phyloP scores from a whole-genome alignment of 2,797 vertebrate genomes.

The Manis javanica region DNA sequence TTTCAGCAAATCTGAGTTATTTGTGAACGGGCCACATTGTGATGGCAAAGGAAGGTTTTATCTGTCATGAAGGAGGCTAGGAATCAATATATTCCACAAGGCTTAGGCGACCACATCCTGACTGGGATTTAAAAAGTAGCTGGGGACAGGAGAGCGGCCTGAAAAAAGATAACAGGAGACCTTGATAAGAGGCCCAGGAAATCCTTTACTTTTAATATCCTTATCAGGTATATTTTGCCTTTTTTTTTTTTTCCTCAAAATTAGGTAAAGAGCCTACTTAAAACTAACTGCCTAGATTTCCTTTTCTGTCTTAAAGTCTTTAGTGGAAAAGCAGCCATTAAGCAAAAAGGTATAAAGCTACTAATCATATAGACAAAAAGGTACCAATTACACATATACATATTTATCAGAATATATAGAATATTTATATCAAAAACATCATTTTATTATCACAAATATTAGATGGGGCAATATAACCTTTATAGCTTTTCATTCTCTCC shows the following conservation, averaged over 20 bases:
- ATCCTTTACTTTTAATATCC: background rate
- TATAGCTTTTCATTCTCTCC: background rate
- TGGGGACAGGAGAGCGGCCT: background rate
- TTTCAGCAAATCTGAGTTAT: conserved; percentile 11
- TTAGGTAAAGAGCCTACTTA: background rate
- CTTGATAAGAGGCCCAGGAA: background rate
- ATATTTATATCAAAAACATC: background rate
- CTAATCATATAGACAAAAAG: background rate
- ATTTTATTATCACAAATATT: background rate
- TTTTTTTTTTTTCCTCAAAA: background rate
- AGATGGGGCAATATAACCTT: background rate
- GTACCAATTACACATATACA: background rate
- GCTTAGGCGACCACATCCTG: background rate
- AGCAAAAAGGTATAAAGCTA: background rate
- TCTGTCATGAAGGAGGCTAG: background rate
- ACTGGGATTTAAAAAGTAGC: conserved; percentile 19
- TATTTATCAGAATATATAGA: too few species aligned
- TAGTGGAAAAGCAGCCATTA: background rate
- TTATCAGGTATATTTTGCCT: background rate
- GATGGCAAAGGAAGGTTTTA: background rate
- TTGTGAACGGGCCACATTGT: background rate
- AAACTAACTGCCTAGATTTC: background rate
- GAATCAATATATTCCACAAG: background rate
- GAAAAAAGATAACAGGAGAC: background rate
- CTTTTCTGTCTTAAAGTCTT: conserved; percentile 23